Base-by-base conservation (phyloP, 2,797 vertebrate genomes). In the Eutrigla gurnardus region DNA sequence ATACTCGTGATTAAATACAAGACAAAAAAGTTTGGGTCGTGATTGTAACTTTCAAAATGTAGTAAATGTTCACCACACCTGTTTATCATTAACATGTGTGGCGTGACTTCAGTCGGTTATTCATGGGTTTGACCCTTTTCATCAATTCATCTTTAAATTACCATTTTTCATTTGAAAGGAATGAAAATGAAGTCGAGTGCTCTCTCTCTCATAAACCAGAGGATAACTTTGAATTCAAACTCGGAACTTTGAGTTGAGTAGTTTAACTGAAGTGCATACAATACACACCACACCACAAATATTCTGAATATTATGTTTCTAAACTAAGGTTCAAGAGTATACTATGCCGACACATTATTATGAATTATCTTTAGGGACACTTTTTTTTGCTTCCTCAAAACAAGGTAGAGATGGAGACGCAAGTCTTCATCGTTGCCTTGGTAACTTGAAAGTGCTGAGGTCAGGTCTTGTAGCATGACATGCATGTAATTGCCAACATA, bases 101-200 rank as follows among this genome's bases (percentile, higher is more conserved):
- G 17, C 58, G 70, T 88, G 84, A 87, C 73, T 89, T 75, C 3
- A 18, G 49, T 60, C 67, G 62, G 63, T 86, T 85, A 70, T 70
- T 85, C 72, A 72, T 55, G 36, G 35, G 18, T 67, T 66, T 75
- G 50, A 73, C 70, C 54, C 45, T 78, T 67, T 79, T 66, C 69
- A 70, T 53, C 54, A 49, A 59, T 79, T 84, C 13, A 53, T 53
- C 12, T 53, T 53, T 33, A 13, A 53, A 53, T 13, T 36, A 46
- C 70, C 87, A 80, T 46, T 70, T 70, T 63, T 86, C 18, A 86
- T 72, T 76, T 75, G 46, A 77, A 76, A 81, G 70, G 72, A 83
- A 88, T 71, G 54, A 46, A 75, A 68, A 66, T 49, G 47, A 73
- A 70, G 47, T 77, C 70, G 59, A 72, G 57, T 65, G 72, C 25